Conservation (phyloP, 2,888 invertebrate genomes). For the Myopa tessellatipennis region DNA sequence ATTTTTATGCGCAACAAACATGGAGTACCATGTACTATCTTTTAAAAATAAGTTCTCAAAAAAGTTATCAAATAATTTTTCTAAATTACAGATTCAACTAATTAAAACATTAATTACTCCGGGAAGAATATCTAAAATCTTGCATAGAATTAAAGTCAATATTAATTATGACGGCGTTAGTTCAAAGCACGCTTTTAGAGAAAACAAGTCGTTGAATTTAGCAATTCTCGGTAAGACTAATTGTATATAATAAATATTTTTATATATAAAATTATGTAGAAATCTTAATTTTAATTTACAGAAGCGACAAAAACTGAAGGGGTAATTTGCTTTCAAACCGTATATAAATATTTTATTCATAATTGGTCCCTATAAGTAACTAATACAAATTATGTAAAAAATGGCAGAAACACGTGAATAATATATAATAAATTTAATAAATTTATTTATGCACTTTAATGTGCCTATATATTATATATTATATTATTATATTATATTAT, state of each 20-base stretch:
- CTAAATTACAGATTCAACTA: too few species aligned
- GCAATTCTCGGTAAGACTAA: background rate
- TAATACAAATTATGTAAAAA: too few species aligned
- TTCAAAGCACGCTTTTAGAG: background rate
- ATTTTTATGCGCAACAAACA: background rate
- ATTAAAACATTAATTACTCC: background rate
- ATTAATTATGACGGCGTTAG: constrained; percentile 1
- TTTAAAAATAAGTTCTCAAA: background rate
- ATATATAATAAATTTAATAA: too few species aligned
- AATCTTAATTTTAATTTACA: background rate
- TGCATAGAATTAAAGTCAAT: background rate
- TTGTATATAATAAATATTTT: background rate
- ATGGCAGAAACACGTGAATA: too few species aligned
- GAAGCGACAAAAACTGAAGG: constrained; percentile 4
- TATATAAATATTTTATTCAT: too few species aligned
- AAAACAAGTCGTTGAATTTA: background rate
- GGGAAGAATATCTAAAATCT: background rate
- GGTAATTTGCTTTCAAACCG: too few species aligned
- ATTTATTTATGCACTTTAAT: too few species aligned
- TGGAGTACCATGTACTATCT: too few species aligned
- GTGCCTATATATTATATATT: too few species aligned
- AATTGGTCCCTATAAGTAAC: too few species aligned
- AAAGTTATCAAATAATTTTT: too few species aligned
- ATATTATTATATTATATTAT: too few species aligned
- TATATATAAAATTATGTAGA: background rate